Evolutionary conservation across 2,888 invertebrate genomes (phyloP).

Genomic region (Ormyrus thymus): DNA sequence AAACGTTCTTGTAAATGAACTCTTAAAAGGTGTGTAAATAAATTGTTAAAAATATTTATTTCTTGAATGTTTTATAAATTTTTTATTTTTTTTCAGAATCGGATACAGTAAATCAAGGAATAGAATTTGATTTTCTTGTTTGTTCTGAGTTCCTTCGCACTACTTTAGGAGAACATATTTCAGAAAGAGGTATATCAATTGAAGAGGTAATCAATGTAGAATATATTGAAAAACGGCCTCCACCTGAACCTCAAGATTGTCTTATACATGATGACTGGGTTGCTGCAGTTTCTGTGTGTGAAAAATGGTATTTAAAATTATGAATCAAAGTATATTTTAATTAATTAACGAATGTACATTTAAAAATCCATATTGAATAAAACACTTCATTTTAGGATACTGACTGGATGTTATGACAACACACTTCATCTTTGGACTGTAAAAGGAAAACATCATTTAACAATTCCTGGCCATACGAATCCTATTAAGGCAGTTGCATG

Average conservation of each 20-base stretch:
- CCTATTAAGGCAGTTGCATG: conserved; percentile 93
- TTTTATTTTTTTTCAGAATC: conserved; percentile 61
- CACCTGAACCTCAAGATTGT: conserved; percentile 94
- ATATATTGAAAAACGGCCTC: conserved; percentile 92
- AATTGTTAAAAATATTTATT: conserved; percentile 12
- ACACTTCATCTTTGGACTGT: conserved; percentile 92
- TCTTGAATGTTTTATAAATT: conserved; percentile 24
- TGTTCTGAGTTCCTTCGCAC: conserved; percentile 87
- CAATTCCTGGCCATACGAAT: conserved; percentile 90
- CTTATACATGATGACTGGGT: conserved; percentile 99
- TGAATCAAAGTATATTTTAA: not conserved
- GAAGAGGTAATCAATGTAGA: conserved; percentile 93
- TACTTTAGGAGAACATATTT: conserved; percentile 84
- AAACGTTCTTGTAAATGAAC: conserved; percentile 86
- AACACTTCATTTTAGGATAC: conserved; percentile 79
- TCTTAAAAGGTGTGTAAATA: conserved; percentile 79
- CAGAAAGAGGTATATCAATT: conserved; percentile 84
- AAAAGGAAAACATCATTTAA: conserved; percentile 88
- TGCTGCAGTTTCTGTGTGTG: conserved; percentile 85
- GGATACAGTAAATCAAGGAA: conserved; percentile 67
- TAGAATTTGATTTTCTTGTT: conserved; percentile 92
- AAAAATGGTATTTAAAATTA: conserved; percentile 78
- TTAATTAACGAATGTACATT: not conserved
- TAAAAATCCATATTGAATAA: not conserved
- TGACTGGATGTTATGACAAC: conserved; percentile 95